Percentiles rank a stretch among this genome's conserved stretches.
Conservation (phyloP, 35 echinoderm and acorn worm species). For the Holothuria glaberrima region DNA sequence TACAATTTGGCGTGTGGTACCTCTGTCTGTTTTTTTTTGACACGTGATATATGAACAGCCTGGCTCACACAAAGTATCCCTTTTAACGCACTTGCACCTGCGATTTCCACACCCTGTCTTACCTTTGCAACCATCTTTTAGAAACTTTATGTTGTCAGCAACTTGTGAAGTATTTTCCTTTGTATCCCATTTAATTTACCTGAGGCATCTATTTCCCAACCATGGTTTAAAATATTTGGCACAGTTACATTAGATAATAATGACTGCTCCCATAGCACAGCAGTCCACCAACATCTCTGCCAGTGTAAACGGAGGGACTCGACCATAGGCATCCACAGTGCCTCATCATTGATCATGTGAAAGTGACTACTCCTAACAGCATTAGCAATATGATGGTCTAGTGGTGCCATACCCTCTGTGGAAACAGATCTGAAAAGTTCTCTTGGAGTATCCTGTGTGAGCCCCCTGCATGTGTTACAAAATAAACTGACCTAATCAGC, state of each 20-base stretch:
- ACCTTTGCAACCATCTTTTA: no score
- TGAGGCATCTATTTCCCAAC: slow-evolving; percentile 8
- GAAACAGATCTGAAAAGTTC: slow-evolving; percentile 22
- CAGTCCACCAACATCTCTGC: slow-evolving; percentile 28
- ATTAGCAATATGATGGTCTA: slow-evolving; percentile 12
- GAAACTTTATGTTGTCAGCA: no score
- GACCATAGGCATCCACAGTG: slow-evolving; percentile 35
- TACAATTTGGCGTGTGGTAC: no score
- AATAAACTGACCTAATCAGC: no score
- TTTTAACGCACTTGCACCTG: no score
- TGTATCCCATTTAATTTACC: slow-evolving; percentile 55
- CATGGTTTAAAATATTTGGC: slow-evolving; percentile 25
- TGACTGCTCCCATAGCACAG: slow-evolving; percentile 26
- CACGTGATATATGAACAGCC: no score
- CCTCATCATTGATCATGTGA: slow-evolving; percentile 50
- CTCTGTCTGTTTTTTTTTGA: no score
- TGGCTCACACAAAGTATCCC: no score
- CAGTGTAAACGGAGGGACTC: slow-evolving; percentile 51
- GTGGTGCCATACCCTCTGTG: background rate
- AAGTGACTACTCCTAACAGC: slow-evolving; percentile 46
- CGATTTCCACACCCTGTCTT: no score
- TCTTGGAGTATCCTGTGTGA: no score
- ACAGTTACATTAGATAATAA: background rate
- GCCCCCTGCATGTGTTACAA: no score
- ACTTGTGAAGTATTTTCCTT: slow-evolving; percentile 36